phyloP scores from a whole-genome alignment of 2,888 invertebrate species.

The Sthenelais limicola region DNA sequence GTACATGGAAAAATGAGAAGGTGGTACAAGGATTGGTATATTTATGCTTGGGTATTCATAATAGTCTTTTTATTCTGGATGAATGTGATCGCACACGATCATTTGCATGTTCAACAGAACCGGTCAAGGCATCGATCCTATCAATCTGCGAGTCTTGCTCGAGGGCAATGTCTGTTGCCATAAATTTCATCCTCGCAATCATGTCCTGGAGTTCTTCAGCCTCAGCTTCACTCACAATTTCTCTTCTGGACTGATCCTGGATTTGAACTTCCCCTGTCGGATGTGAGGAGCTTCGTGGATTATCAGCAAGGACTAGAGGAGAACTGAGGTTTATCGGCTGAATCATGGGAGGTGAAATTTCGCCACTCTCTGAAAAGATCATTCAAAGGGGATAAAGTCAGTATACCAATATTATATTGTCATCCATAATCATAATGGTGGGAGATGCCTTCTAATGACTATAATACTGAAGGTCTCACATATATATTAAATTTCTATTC shows the following conservation, averaged over 20 bases:
- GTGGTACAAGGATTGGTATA: no score
- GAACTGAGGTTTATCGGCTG: neutral
- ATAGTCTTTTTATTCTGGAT: neutral
- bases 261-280: neutral
- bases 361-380: neutral
- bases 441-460: no score
- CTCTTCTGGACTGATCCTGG: neutral
- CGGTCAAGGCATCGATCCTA: slow-evolving; percentile 25
- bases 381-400: neutral
- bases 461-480: no score
- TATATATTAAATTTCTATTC: no score
- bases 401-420: no score
- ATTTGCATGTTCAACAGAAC: slow-evolving; percentile 1
- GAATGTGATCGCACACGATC: slow-evolving; percentile 8
- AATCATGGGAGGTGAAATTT: neutral
- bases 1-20: no score
- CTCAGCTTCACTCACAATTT: slow-evolving; percentile 23
- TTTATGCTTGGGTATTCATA: no score
- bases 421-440: no score
- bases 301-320: neutral
- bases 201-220: slow-evolving; percentile 34
- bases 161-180: slow-evolving; percentile 30
- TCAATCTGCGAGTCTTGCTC: slow-evolving; percentile 18
- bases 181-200: slow-evolving; percentile 26
- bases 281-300: no score